A percentile compares a stretch with the other conserved stretches of the same genome.
These are phyloP conservation scores for Zosterops borbonicus DNA, from an alignment of 2,113 vertebrate species.

Conservation along the genomic window DNA sequence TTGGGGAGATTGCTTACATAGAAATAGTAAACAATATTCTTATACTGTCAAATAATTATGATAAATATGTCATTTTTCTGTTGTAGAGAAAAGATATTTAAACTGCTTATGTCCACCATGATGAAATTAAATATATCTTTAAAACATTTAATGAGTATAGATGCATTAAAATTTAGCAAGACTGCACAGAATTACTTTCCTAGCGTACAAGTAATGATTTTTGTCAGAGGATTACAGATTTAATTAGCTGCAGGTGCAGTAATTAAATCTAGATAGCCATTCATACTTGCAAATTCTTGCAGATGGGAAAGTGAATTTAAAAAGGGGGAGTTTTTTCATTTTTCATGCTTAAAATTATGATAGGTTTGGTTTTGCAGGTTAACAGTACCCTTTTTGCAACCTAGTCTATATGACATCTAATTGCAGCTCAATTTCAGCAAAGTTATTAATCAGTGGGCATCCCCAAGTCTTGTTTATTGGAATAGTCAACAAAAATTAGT, in stretches of 20 bases:
- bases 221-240: neutral
- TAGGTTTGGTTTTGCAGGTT: neutral
- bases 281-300: conserved; percentile 29
- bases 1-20: neutral
- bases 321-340: conserved; percentile 3
- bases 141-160: neutral
- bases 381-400: neutral
- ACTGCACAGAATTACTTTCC: neutral
- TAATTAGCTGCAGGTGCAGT: neutral
- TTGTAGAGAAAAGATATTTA: neutral
- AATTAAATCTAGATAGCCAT: conserved; percentile 5
- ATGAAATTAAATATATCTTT: neutral
- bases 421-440: neutral
- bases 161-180: neutral
- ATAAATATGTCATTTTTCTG: neutral
- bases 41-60: neutral
- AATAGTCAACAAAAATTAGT: neutral
- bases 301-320: conserved; percentile 15
- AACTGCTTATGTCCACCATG: neutral
- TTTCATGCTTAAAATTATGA: neutral
- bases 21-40: neutral
- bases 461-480: neutral
- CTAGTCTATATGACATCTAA: neutral
- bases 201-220: neutral
- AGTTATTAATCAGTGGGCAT: neutral